These are phyloP conservation scores for Leucozona laternaria DNA, from an alignment of 2,888 invertebrate species.

Conservation along the genomic window DNA sequence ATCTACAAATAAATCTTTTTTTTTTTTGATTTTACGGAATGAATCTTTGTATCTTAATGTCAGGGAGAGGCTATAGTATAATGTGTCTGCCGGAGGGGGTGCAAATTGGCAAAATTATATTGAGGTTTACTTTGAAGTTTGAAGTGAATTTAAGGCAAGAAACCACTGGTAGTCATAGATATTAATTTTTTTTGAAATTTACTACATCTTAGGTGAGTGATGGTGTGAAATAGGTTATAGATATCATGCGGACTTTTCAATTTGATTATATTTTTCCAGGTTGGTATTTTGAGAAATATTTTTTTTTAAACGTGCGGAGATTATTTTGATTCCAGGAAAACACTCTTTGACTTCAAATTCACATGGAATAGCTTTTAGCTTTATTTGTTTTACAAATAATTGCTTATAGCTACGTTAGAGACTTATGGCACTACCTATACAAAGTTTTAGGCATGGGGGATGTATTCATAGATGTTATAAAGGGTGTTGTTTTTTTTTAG, in stretches of 20 bases:
- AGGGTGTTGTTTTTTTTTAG: no score
- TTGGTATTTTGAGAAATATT: neutral
- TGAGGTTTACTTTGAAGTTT: slow-evolving; percentile 37
- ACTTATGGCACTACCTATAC: no score
- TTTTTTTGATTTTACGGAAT: neutral
- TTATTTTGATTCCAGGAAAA: neutral
- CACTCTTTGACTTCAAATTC: neutral
- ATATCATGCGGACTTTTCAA: neutral
- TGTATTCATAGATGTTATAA: no score
- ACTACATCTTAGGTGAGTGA: neutral
- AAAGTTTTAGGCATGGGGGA: no score
- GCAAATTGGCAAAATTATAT: slow-evolving; percentile 6
- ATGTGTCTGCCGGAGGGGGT: neutral
- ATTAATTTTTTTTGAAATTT: slow-evolving; percentile 38
- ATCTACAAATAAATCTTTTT: slow-evolving; percentile 23
- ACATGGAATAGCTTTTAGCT: neutral
- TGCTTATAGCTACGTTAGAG: neutral
- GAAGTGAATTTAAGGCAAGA: slow-evolving; percentile 31
- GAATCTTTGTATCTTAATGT: neutral
- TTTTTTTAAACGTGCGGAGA: neutral
- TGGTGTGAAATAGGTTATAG: neutral
- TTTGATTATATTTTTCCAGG: neutral
- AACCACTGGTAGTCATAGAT: slow-evolving; percentile 30
- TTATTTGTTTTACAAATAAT: neutral
- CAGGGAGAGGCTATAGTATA: neutral